These are phyloP conservation scores for Diadegma fenestrale DNA, from an alignment of 2,888 invertebrate species.

Conservation along the genomic window DNA sequence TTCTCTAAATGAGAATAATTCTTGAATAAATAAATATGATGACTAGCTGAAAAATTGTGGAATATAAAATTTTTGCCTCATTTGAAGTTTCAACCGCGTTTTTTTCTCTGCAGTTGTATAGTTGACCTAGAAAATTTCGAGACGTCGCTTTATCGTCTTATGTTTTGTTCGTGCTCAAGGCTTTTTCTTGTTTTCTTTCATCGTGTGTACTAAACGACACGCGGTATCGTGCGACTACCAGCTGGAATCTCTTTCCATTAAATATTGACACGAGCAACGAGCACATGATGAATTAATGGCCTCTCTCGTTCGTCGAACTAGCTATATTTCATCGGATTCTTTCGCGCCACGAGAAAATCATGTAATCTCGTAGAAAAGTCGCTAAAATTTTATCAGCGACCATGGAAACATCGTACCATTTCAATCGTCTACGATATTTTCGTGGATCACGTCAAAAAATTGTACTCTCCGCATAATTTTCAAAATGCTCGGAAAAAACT, in stretches of 20 bases:
- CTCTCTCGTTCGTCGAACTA: conserved; percentile 40
- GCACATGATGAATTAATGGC: conserved; percentile 34
- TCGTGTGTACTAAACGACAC: conserved; percentile 9
- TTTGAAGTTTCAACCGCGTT: not conserved
- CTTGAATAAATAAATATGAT: not conserved
- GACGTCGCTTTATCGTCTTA: not conserved
- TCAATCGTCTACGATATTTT: not conserved
- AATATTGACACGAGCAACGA: conserved; percentile 45
- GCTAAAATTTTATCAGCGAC: not conserved
- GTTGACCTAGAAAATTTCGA: conserved; percentile 8
- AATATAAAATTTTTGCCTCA: not conserved
- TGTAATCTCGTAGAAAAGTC: not conserved
- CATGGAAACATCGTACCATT: not conserved
- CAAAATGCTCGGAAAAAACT: not conserved
- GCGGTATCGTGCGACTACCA: not conserved
- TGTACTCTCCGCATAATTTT: too few relatives aligned
- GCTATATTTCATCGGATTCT: conserved; percentile 34
- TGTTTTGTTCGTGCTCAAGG: not conserved
- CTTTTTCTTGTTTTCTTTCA: conserved; percentile 12
- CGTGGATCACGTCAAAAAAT: not conserved
- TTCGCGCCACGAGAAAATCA: conserved; percentile 14
- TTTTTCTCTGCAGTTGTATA: not conserved
- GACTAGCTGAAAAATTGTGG: not conserved
- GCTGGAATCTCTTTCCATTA: conserved; percentile 18
- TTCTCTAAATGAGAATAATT: too few relatives aligned